phyloP scores from a whole-genome alignment of 2,113 vertebrate species.

The Boleophthalmus pectinirostris region DNA sequence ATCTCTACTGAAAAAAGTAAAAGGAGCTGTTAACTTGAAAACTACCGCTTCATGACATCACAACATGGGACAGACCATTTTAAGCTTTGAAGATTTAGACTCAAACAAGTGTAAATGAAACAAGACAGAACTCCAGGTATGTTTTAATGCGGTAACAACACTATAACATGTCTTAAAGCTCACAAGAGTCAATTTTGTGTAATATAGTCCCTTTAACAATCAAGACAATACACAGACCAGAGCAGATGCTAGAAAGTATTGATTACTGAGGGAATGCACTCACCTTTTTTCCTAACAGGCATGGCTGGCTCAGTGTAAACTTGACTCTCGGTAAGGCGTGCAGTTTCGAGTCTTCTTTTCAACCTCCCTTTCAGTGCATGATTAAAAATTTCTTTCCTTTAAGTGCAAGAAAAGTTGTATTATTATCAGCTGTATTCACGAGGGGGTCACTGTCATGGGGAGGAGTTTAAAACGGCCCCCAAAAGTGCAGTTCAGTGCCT shows the following conservation, averaged over 20 bases:
- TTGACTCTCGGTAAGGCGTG: conserved; percentile 16
- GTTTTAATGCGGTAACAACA: too few relatives aligned
- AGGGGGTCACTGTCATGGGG: neutral
- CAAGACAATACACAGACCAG: neutral
- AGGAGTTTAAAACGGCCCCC: neutral
- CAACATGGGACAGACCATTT: too few relatives aligned
- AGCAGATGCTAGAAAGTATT: neutral
- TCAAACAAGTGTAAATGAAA: too few relatives aligned
- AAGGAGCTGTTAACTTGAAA: too few relatives aligned
- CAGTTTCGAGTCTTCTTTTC: conserved; percentile 12
- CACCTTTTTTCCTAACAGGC: conserved; percentile 78
- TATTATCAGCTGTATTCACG: neutral
- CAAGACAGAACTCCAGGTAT: too few relatives aligned
- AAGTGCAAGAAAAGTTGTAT: neutral
- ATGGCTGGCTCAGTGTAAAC: conserved; percentile 54
- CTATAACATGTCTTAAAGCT: too few relatives aligned
- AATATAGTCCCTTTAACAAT: neutral
- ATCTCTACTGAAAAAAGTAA: too few relatives aligned
- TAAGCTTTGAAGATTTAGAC: too few relatives aligned
- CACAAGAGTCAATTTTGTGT: too few relatives aligned
- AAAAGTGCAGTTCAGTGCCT: conserved; percentile 15
- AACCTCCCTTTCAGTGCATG: conserved; percentile 34
- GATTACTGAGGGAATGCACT: conserved; percentile 40
- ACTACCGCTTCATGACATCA: too few relatives aligned
- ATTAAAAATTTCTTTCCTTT: conserved; percentile 9